Evolutionary conservation across 2,113 vertebrate genomes (phyloP).

Genomic region (Micromys minutus): DNA sequence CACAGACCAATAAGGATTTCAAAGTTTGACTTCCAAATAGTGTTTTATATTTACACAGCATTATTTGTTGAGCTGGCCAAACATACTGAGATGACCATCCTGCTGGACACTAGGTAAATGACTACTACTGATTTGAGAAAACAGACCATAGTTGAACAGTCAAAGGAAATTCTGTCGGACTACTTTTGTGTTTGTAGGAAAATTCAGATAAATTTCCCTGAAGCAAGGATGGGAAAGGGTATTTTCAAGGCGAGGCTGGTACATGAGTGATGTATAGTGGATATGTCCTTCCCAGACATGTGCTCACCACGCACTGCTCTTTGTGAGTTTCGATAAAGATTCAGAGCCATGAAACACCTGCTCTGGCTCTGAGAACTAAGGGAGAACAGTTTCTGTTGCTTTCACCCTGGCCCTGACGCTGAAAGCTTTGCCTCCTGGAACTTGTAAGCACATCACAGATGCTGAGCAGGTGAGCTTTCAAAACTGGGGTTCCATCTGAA

Average conservation of each 20-base stretch:
- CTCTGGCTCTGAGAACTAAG: constrained; percentile 69
- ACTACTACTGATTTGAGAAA: constrained; percentile 29
- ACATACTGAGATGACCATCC: constrained; percentile 50
- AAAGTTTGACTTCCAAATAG: constrained; percentile 59
- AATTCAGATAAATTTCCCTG: constrained; percentile 6
- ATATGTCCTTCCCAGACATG: background rate
- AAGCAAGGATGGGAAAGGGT: background rate
- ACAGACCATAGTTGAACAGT: constrained; percentile 26
- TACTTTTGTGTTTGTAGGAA: background rate
- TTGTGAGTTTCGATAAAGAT: background rate
- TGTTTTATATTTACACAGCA: constrained; percentile 54
- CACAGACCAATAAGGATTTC: background rate
- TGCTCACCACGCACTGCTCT: background rate
- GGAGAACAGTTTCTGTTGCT: constrained; percentile 76
- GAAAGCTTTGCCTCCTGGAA: constrained; percentile 81
- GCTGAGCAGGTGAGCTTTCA: constrained; percentile 87
- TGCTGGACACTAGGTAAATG: constrained; percentile 39
- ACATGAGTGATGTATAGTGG: background rate
- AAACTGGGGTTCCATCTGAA: constrained; percentile 84
- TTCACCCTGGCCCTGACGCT: constrained; percentile 74
- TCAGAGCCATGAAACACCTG: constrained; percentile 1
- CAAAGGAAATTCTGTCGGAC: background rate
- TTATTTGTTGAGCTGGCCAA: constrained; percentile 62
- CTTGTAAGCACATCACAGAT: constrained; percentile 83
- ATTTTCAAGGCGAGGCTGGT: background rate